Conservation (phyloP, 2,888 invertebrate species). For the Tinea trinotella region DNA sequence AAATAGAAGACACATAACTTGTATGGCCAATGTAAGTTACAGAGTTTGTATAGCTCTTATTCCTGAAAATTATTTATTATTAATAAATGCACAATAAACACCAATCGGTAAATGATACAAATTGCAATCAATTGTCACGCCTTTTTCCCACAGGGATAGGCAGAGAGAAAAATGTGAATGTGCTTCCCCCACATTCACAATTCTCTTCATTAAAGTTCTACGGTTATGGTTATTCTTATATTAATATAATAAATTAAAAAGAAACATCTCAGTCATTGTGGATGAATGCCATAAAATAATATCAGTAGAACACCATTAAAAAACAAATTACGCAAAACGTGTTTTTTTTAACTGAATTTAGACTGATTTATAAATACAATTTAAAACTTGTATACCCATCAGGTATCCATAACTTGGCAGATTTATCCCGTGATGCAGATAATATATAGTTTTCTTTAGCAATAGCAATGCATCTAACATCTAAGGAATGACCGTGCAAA, state of each 20-base stretch:
- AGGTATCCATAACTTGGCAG: conserved; percentile 88
- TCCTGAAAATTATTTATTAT: conserved; percentile 57
- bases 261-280: too few relatives aligned
- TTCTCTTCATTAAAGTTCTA: too few relatives aligned
- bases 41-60: conserved; percentile 74
- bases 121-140: too few relatives aligned
- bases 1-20: conserved; percentile 89
- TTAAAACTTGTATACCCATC: conserved; percentile 79
- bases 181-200: too few relatives aligned
- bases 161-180: too few relatives aligned
- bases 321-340: conserved; percentile 22
- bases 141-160: too few relatives aligned
- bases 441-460: conserved; percentile 80
- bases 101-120: too few relatives aligned
- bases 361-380: conserved; percentile 21
- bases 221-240: too few relatives aligned
- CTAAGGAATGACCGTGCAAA: conserved; percentile 85
- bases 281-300: too few relatives aligned
- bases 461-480: conserved; percentile 84
- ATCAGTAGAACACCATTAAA: background rate
- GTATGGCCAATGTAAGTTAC: conserved; percentile 84
- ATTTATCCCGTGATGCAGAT: conserved; percentile 91
- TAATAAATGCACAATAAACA: too few relatives aligned
- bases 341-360: conserved; percentile 15
- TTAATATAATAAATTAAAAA: too few relatives aligned